These are phyloP conservation scores for Eulemur albifrons DNA, from an alignment of 2,797 vertebrate genomes.

Conservation along the genomic window DNA sequence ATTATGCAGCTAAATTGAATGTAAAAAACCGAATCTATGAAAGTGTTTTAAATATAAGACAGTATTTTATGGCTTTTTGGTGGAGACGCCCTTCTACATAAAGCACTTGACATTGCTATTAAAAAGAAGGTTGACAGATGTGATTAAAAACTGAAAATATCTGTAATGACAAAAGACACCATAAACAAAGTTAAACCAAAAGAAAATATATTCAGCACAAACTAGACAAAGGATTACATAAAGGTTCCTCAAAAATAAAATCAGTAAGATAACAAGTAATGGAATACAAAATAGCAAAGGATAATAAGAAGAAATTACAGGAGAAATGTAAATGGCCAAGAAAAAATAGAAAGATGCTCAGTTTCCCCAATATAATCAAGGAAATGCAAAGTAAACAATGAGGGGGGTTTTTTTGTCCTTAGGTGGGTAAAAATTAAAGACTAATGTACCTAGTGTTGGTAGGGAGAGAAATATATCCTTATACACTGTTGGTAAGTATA, in stretches of 20 bases:
- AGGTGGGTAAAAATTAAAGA: neutral
- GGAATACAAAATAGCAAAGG: neutral
- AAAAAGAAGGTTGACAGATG: neutral
- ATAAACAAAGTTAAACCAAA: neutral
- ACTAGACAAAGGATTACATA: neutral
- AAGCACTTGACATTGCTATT: neutral
- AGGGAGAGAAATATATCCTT: neutral
- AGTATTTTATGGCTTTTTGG: neutral
- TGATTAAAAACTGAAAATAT: neutral
- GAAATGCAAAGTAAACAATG: neutral
- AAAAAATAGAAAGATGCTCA: neutral
- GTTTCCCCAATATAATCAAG: neutral
- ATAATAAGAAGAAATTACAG: neutral
- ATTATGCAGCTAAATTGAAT: neutral
- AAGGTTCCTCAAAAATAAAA: neutral
- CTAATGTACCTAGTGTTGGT: neutral
- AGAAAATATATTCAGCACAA: neutral
- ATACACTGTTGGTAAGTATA: neutral
- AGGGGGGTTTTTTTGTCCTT: neutral
- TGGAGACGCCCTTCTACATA: neutral
- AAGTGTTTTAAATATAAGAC: neutral
- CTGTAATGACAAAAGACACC: neutral
- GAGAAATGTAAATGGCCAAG: neutral
- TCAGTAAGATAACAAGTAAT: neutral
- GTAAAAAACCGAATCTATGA: neutral